phyloP scores from a whole-genome alignment of 2,113 vertebrate species.

The Cyprinodon variegatus region DNA sequence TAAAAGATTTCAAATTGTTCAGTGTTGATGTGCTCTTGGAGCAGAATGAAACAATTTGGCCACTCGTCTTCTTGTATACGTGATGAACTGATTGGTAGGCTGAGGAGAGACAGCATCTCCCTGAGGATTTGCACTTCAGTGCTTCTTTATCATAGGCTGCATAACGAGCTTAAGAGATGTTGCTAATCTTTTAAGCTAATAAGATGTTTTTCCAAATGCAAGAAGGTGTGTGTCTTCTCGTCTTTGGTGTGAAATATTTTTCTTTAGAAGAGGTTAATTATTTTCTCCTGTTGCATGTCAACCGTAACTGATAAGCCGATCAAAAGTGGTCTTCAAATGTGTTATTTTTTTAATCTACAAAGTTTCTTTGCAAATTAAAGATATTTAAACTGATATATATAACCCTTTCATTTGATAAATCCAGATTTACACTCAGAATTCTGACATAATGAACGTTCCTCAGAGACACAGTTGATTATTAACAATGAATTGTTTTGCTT shows the following conservation, averaged over 20 bases:
- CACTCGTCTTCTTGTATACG: conserved; percentile 54
- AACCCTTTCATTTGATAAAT: not conserved
- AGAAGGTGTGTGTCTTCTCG: conserved; percentile 31
- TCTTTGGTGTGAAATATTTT: conserved; percentile 8
- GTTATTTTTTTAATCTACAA: not conserved
- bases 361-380: too few relatives aligned
- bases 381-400: not conserved
- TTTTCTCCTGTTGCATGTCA: not conserved
- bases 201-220: conserved; percentile 45
- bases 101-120: conserved; percentile 40
- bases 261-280: not conserved
- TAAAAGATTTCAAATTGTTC: conserved; percentile 68
- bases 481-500: not conserved
- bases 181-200: conserved; percentile 62
- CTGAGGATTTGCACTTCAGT: conserved; percentile 45
- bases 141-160: conserved; percentile 50
- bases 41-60: conserved; percentile 69
- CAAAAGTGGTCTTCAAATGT: not conserved
- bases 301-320: not conserved
- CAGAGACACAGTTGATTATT: not conserved
- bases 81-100: conserved; percentile 62
- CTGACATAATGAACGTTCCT: not conserved
- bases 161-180: conserved; percentile 58
- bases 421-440: not conserved
- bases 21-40: conserved; percentile 55